A percentile compares a stretch with the other conserved stretches of the same genome.
phyloP scores from a whole-genome alignment of 2,888 invertebrate genomes.

The Mesorhabditis sp. region DNA sequence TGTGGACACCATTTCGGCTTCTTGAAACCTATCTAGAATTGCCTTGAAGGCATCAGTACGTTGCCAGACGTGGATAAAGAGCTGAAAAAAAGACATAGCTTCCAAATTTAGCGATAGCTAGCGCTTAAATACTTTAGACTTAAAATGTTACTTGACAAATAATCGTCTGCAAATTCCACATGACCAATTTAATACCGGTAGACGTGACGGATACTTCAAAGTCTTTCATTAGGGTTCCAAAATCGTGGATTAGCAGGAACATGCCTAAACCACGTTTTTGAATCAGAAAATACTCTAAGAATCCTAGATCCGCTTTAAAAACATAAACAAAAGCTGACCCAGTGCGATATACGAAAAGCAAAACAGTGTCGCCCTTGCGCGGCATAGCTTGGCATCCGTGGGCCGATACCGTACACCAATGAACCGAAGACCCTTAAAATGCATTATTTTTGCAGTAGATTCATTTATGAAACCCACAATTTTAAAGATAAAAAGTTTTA shows the following conservation, averaged over 20 bases:
- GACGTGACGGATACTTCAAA: not conserved
- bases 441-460: no score
- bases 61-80: conserved; percentile 1
- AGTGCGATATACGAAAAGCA: no score
- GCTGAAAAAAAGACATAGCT: not conserved
- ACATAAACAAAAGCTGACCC: no score
- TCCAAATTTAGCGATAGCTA: no score
- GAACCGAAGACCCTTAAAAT: not conserved
- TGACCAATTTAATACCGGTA: not conserved
- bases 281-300: not conserved
- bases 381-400: no score
- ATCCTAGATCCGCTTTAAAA: not conserved
- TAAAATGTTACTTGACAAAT: not conserved
- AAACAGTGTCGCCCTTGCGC: no score
- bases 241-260: not conserved
- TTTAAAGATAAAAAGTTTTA: no score
- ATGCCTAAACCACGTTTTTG: not conserved
- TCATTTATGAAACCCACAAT: no score
- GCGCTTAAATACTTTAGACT: not conserved
- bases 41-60: not conserved
- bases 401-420: not conserved
- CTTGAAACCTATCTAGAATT: not conserved
- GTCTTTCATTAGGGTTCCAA: not conserved
- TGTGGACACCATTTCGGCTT: not conserved
- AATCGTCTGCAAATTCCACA: not conserved